Base-by-base conservation (phyloP, 2,113 vertebrate species). In the Gasterosteus nipponicus region DNA sequence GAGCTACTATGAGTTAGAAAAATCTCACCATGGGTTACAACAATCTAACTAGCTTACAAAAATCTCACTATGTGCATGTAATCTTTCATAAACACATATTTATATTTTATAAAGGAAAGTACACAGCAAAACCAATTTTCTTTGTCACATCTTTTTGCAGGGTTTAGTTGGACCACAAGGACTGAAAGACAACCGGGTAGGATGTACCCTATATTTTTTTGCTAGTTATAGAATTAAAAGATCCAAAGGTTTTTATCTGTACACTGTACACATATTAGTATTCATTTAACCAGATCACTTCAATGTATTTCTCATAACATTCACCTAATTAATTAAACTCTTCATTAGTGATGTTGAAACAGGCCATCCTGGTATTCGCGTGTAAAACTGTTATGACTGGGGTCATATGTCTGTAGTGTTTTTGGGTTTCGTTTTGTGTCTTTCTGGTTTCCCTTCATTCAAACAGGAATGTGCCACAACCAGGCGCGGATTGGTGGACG, bases 131-230 rank as follows among this genome's bases (percentile, higher is more conserved):
- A 61, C 10, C 57, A 10, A 60, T 69, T 1, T 26, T 3, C 26
- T 22, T 51, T 0, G 53, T 8, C 11, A 3, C 80, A 81, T 90
- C 80, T 75, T 91, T 81, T 87, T 83, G 85, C 93, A 98, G 97
- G 97, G 97, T 93, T 96, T 98, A 95, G 94, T 95, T 69, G 97
- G 97, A 93, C 94, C 96, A 91, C 94, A 95, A 47, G 97, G 97
- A 91, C 92, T 97, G 86, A 99, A 98, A 93, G 98, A 97, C 90
- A 95, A 95, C 84, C 95, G 97, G 96, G 98, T 99, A 95, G 97
- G 97, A 92, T 73, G 56, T 56, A 10, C 16, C 15, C 14, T 26
- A 2, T 69, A 16, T 44, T 51, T 22, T 35, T 65, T 46, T 56
- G 39, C n/a, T 8, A 47, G 5, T 62, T 29, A 9, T 73, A 46